These are phyloP conservation scores for Leucoma salicis DNA, from an alignment of 2,888 invertebrate species.

Conservation along the genomic window DNA sequence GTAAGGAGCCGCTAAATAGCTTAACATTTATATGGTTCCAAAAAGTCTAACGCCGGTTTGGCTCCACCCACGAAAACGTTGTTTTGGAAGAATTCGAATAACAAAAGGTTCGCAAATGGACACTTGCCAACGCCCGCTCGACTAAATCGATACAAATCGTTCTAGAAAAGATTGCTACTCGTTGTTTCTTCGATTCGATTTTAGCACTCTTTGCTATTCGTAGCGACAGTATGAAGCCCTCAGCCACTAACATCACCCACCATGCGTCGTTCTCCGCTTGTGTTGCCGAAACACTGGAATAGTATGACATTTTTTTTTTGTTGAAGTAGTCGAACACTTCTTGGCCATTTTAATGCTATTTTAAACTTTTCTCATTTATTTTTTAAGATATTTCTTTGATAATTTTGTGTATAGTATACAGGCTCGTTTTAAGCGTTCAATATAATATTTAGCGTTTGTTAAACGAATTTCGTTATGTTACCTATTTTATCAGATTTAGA, in stretches of 20 bases:
- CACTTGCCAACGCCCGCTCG: conserved; percentile 50
- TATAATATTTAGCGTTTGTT: too few species aligned
- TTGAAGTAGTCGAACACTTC: too few species aligned
- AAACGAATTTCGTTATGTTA: too few species aligned
- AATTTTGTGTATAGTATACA: background rate
- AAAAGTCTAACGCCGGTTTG: conserved; percentile 16
- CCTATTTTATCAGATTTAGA: too few species aligned
- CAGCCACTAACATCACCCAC: too few species aligned
- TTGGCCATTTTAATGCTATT: too few species aligned
- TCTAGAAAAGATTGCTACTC: conserved; percentile 42
- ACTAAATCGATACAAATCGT: conserved; percentile 50
- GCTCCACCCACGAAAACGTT: conserved; percentile 24
- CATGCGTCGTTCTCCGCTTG: too few species aligned
- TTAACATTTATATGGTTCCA: conserved; percentile 23
- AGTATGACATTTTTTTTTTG: too few species aligned
- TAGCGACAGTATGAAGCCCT: conserved; percentile 30
- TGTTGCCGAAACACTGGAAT: too few species aligned
- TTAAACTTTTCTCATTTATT: too few species aligned
- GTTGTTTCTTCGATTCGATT: conserved; percentile 28
- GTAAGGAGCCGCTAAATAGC: conserved; percentile 8
- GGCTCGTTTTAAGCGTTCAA: background rate
- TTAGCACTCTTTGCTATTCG: too few species aligned
- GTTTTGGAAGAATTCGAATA: conserved; percentile 48
- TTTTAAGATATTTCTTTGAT: too few species aligned
- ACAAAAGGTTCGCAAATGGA: conserved; percentile 58